These are phyloP conservation scores for Synanceia verrucosa DNA, from an alignment of 2,797 vertebrate species.

Conservation along the genomic window DNA sequence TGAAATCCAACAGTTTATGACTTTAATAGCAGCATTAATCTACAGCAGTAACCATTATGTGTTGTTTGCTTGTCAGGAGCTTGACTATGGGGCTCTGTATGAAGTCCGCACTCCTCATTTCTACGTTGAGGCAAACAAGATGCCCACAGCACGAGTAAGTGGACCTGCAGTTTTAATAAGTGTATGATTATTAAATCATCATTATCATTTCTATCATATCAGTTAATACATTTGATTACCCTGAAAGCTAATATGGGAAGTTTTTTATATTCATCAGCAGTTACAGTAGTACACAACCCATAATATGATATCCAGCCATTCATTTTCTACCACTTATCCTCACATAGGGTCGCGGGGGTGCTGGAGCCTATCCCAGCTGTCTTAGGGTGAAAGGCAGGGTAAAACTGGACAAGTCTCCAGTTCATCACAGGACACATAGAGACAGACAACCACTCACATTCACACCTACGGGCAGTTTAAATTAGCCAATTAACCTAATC, in stretches of 20 bases:
- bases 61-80: constrained; percentile 82
- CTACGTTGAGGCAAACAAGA: constrained; percentile 97
- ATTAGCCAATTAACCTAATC: no score
- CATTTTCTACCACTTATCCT: no score
- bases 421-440: no score
- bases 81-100: constrained; percentile 93
- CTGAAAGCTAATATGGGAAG: not conserved
- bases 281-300: not conserved
- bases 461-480: no score
- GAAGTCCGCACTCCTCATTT: constrained; percentile 95
- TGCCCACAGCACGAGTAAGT: constrained; percentile 85
- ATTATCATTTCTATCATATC: not conserved
- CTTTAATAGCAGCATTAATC: not conserved
- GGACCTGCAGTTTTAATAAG: not conserved
- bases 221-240: not conserved
- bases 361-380: no score
- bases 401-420: no score
- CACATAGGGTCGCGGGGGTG: no score
- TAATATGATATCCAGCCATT: no score
- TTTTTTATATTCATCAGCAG: not conserved
- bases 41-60: not conserved
- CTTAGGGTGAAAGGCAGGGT: no score
- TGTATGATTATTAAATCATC: not conserved
- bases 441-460: no score
- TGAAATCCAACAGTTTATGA: not conserved